Evolutionary conservation across 2,797 vertebrate genomes (phyloP), one percentile per base, ranked within the genome.

Genomic region (Luscinia megarhynchos): DNA sequence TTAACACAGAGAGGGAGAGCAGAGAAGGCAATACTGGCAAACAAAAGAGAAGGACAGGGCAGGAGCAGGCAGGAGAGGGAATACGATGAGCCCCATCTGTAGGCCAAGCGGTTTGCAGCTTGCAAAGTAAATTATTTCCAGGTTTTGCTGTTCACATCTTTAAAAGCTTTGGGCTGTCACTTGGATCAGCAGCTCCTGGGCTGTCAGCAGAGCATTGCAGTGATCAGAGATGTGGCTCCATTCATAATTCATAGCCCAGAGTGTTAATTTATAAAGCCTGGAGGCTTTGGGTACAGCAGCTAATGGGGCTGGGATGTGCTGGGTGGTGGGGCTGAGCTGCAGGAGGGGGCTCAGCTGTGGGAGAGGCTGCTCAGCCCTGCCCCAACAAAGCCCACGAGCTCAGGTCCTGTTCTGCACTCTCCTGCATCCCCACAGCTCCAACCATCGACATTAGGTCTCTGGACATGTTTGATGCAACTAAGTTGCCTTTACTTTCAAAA

Each of bases 191-290:
- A 75, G 87, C 86, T 72, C 51, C 83, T 53, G 84, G 50, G 30
- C 84, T 58, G 55, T 70, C 15, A 15, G 62, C 4, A 6, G 9
- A 88, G 86, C 83, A 27, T n/a, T 16, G 85, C 85, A 15, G 68
- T 8, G 53, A 73, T 54, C 63, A 43, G 70, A 63, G 78, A 76
- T 57, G 67, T 13, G 87, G 61, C 24, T 86, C 84, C 68, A 77
- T 91, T 74, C 88, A 88, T 78, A 89, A 94, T 86, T 90, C 74
- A 92, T 53, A 45, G 80, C 80, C 59, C 67, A 55, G 58, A 81
- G 90, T 32, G 12, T n/a, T 84, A 55, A 53, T 69, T 81, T 62
- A 69, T 34, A 32, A 66, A 72, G 55, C n/a, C 79, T 77, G 20
- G 11, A 53, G 70, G 87, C 75, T 89, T 55, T 59, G 1, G 0